Evolutionary conservation across 2,888 invertebrate genomes (phyloP).

Genomic region (Hololepta plana): DNA sequence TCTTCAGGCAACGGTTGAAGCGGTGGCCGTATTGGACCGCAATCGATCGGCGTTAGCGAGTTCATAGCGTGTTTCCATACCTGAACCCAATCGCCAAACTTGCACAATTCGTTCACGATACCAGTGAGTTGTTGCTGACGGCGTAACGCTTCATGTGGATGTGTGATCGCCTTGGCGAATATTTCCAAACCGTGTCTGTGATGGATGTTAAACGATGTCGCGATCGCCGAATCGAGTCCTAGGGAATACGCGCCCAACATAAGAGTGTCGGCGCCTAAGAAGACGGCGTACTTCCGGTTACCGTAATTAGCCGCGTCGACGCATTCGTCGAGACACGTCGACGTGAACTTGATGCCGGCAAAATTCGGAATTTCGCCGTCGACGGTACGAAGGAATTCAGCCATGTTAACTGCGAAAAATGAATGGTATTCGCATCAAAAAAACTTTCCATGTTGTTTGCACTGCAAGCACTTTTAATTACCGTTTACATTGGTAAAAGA

Average conservation of each 20-base stretch:
- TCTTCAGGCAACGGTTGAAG: constrained; percentile 32
- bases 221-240: constrained; percentile 55
- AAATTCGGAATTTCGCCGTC: constrained; percentile 49
- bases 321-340: constrained; percentile 50
- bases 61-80: constrained; percentile 54
- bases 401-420: constrained; percentile 59
- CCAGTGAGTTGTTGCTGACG: too few species aligned
- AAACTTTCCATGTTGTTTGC: too few species aligned
- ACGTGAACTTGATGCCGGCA: constrained; percentile 69
- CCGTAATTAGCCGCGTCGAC: constrained; percentile 35
- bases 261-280: constrained; percentile 50
- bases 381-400: constrained; percentile 42
- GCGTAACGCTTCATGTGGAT: too few species aligned
- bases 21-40: constrained; percentile 43
- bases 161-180: constrained; percentile 31
- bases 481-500: constrained; percentile 49
- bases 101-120: too few species aligned
- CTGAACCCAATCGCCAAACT: too few species aligned
- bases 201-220: constrained; percentile 49
- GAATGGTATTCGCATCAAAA: too few species aligned
- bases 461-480: constrained; percentile 32
- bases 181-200: constrained; percentile 40
- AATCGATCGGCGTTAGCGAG: constrained; percentile 36
- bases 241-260: constrained; percentile 44
- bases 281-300: constrained; percentile 34